A percentile compares a stretch with the other conserved stretches of the same genome.
phyloP scores from a whole-genome alignment of 1,140 invertebrate species.

The Andricus grossulariae region DNA sequence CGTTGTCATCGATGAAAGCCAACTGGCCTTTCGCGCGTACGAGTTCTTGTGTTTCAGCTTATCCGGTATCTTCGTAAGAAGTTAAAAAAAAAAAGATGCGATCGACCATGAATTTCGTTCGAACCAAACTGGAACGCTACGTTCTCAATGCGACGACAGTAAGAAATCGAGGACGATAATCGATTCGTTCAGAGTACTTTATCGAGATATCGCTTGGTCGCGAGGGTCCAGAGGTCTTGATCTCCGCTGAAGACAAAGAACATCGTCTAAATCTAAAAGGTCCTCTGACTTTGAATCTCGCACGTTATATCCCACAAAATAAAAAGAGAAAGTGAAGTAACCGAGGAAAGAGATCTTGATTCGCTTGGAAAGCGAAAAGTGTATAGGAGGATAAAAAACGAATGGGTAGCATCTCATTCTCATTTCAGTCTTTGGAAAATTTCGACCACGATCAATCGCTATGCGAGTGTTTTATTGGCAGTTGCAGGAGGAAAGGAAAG shows the following conservation, averaged over 20 bases:
- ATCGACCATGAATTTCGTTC: background rate
- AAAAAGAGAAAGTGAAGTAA: background rate
- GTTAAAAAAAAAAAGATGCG: background rate
- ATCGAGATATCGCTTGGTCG: slow-evolving; percentile 60
- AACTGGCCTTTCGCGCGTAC: too few relatives aligned
- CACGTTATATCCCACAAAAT: slow-evolving; percentile 43
- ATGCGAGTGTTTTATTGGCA: slow-evolving; percentile 56
- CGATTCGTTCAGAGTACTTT: slow-evolving; percentile 63
- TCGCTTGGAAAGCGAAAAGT: slow-evolving; percentile 29
- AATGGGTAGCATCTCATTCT: slow-evolving; percentile 41
- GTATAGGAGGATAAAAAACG: slow-evolving; percentile 30
- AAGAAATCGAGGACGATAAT: slow-evolving; percentile 66
- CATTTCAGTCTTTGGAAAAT: slow-evolving; percentile 44
- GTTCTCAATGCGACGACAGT: slow-evolving; percentile 53
- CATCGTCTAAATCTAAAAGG: slow-evolving; percentile 45
- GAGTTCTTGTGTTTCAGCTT: background rate
- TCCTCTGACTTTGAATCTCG: slow-evolving; percentile 45
- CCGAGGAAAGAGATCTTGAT: slow-evolving; percentile 7
- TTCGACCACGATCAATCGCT: slow-evolving; percentile 54
- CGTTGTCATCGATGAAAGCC: too few relatives aligned
- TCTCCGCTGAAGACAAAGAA: slow-evolving; percentile 42
- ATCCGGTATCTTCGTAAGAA: background rate
- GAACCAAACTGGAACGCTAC: slow-evolving; percentile 49
- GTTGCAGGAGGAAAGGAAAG: background rate
- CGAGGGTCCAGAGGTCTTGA: slow-evolving; percentile 54